Evolutionary conservation across 2,888 invertebrate genomes (phyloP), one percentile per base, ranked within the genome.

Genomic region (Ophonus ardosiacus): DNA sequence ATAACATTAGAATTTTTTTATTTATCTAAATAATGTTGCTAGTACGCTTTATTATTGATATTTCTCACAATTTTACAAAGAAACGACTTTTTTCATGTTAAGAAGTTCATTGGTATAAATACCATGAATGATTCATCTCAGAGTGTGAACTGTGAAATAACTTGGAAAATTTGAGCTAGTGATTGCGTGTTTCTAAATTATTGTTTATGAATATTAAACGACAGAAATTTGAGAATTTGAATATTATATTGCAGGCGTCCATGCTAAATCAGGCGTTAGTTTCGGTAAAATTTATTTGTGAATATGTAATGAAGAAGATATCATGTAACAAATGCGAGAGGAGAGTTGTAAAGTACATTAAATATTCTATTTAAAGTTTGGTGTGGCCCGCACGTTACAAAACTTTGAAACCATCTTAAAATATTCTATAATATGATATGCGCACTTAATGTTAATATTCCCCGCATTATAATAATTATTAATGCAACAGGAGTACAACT

Each of bases 141-240:
- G 13, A 51, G 10, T 68, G 68, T 68, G 68, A 51, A 51, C 43
- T 68, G 68, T 68, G 68, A 40, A 68, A 21, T 24, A 63, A 24
- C 24, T 24, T 24, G 63, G 38, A 31, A 31, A 68, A 68, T 68
- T 68, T 38, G 38, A 7, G 7, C 59, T 1, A 21, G 1, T 43
- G 43, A 74, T 74, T 74, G 71, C 71, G 71, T 43, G 40, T 43
- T 43, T 74, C 17, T 43, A 43, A 74, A 74, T 74, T 74, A 74
- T 74, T 74, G 21, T 74, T 43, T 43, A 74, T 74, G 71, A 43
- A 74, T 74, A 43, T 74, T 74, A 43, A 43, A 74, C 68, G 68
- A 68, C 21, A 40, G 51, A 74, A 74, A 74, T 40, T 17, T 74
- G 71, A 68, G 68, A 68, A 31, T 68, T 31, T 68, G 68, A 68